phyloP scores from a whole-genome alignment of 2,797 vertebrate species.

The Nannoperca obscura region DNA sequence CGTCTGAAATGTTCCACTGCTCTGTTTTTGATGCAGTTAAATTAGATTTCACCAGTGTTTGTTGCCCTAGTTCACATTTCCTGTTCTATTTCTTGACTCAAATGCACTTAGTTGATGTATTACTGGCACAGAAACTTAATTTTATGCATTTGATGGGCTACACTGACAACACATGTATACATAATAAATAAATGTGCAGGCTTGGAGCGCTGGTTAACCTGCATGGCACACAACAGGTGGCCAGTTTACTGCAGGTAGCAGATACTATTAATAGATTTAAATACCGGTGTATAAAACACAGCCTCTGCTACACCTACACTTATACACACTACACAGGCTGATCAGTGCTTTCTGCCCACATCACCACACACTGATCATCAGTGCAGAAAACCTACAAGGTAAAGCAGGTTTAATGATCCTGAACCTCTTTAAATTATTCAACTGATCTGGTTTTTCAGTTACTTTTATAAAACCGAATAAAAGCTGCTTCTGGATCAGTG shows the following conservation, averaged over 20 bases:
- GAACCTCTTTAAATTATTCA: constrained; percentile 12
- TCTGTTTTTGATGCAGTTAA: constrained; percentile 23
- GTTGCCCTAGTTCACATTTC: constrained; percentile 47
- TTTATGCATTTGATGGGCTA: not conserved
- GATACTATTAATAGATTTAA: constrained; percentile 54
- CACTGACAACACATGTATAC: not conserved
- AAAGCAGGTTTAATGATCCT: constrained; percentile 11
- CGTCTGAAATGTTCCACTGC: constrained; percentile 7
- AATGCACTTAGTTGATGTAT: not conserved
- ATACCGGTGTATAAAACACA: constrained; percentile 26
- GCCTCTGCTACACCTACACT: constrained; percentile 51
- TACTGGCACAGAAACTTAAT: constrained; percentile 18
- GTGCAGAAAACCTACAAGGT: constrained; percentile 13
- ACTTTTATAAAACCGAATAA: constrained; percentile 5
- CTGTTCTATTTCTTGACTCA: constrained; percentile 28
- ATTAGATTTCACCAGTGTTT: constrained; percentile 23
- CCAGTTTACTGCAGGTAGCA: constrained; percentile 29
- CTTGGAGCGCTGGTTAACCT: constrained; percentile 14
- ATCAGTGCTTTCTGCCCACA: constrained; percentile 40
- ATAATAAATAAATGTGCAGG: constrained; percentile 4
- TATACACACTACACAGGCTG: constrained; percentile 20
- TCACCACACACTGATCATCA: constrained; percentile 41
- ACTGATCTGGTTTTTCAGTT: not conserved
- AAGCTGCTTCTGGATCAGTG: not conserved
- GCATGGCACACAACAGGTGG: constrained; percentile 66